Conservation (phyloP, 2,113 vertebrate species). For the Cygnus buccinator region DNA sequence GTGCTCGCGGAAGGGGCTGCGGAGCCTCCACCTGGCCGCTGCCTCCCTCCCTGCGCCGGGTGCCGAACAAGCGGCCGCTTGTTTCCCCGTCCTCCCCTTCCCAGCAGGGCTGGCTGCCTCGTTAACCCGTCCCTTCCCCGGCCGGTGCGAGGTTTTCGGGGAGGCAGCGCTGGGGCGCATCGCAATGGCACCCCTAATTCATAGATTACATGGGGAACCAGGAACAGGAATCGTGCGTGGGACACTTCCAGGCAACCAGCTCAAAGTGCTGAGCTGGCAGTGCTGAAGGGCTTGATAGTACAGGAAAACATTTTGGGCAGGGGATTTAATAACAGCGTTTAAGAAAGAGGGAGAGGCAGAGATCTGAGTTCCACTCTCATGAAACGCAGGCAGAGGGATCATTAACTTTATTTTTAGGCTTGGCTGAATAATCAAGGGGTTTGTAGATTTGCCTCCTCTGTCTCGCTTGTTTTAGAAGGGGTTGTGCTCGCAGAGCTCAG, state of each 20-base stretch:
- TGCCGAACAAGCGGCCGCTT: constrained; percentile 40
- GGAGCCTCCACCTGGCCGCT: background rate
- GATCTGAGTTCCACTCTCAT: background rate
- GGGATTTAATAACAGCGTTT: constrained; percentile 50
- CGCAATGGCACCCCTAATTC: background rate
- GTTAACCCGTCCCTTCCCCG: background rate
- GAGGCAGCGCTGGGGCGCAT: background rate
- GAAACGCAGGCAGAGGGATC: constrained; percentile 1
- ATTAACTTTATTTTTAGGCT: constrained; percentile 69
- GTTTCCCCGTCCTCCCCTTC: background rate
- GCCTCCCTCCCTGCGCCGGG: background rate
- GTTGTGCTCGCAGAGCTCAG: background rate
- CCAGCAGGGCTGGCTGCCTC: background rate
- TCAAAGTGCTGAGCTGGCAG: background rate
- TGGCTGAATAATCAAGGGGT: background rate
- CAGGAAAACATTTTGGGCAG: background rate
- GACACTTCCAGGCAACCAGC: background rate
- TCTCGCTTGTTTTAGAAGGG: background rate
- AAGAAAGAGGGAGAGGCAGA: background rate
- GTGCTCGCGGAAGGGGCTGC: background rate
- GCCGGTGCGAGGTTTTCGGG: background rate
- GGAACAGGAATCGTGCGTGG: accelerated
- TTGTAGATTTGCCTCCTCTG: constrained; percentile 1
- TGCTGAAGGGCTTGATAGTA: background rate
- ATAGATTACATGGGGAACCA: background rate